phyloP scores from a whole-genome alignment of 2,113 vertebrate species.

The Centropristis striata region DNA sequence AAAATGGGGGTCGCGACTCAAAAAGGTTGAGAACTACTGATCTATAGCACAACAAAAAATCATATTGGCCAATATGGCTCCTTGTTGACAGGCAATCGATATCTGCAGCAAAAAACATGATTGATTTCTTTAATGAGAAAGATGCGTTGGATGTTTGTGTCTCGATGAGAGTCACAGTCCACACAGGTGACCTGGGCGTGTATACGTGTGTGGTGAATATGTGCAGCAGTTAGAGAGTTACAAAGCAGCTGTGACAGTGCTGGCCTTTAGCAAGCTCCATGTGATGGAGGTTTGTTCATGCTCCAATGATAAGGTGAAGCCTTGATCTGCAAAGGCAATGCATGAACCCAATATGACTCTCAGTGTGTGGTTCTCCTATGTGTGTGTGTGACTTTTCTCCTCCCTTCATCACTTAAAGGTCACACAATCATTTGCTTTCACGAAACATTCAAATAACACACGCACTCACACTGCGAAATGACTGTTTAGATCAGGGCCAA shows the following conservation, averaged over 20 bases:
- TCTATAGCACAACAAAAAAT: too few relatives aligned
- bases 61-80: too few relatives aligned
- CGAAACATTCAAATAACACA: constrained; percentile 15
- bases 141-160: too few relatives aligned
- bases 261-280: constrained; percentile 60
- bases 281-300: constrained; percentile 50
- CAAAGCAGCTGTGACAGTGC: constrained; percentile 46
- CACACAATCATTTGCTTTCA: constrained; percentile 18
- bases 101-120: too few relatives aligned
- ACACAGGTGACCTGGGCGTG: background rate
- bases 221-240: constrained; percentile 42
- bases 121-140: too few relatives aligned
- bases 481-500: constrained; percentile 29
- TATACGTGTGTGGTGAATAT: constrained; percentile 18
- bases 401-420: constrained; percentile 19
- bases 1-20: too few relatives aligned
- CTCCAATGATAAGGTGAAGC: constrained; percentile 17
- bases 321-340: constrained; percentile 30
- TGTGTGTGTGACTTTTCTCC: constrained; percentile 8
- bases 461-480: constrained; percentile 2
- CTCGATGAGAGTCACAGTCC: too few relatives aligned
- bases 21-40: too few relatives aligned
- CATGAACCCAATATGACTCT: constrained; percentile 20
- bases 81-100: too few relatives aligned
- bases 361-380: background rate